These are phyloP conservation scores for Apamea epomidion DNA, from an alignment of 2,888 invertebrate genomes.

Conservation along the genomic window DNA sequence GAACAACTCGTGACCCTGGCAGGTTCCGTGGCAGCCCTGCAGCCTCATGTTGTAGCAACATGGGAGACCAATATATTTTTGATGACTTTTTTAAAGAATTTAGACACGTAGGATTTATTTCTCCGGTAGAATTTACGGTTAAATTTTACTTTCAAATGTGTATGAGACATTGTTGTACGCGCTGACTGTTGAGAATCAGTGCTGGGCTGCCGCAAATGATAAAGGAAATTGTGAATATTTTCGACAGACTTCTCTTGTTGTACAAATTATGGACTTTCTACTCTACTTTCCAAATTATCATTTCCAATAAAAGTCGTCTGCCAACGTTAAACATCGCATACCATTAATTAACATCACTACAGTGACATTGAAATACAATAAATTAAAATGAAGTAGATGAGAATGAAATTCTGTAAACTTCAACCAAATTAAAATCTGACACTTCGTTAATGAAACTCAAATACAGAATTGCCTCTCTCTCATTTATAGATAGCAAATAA, in stretches of 20 bases:
- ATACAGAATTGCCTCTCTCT: neutral
- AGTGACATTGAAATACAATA: neutral
- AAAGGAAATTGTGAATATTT: neutral
- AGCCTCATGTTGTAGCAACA: neutral
- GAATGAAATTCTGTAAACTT: neutral
- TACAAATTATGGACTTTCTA: neutral
- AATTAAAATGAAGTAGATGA: neutral
- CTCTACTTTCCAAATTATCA: neutral
- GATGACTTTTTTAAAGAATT: conserved; percentile 4
- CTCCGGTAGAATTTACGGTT: neutral
- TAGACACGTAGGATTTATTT: conserved; percentile 26
- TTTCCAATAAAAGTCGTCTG: neutral
- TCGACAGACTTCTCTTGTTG: neutral
- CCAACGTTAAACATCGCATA: neutral
- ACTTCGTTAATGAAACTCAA: conserved; percentile 17
- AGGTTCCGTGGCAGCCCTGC: neutral
- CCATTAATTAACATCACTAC: neutral
- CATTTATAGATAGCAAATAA: conserved; percentile 2
- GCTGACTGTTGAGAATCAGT: neutral
- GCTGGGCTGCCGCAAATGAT: neutral
- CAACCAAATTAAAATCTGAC: neutral
- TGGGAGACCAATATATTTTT: neutral
- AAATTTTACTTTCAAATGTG: neutral
- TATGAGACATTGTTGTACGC: neutral
- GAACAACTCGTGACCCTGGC: too few relatives aligned